Conservation (phyloP, 2,113 vertebrate genomes). For the Corythoichthys intestinalis region DNA sequence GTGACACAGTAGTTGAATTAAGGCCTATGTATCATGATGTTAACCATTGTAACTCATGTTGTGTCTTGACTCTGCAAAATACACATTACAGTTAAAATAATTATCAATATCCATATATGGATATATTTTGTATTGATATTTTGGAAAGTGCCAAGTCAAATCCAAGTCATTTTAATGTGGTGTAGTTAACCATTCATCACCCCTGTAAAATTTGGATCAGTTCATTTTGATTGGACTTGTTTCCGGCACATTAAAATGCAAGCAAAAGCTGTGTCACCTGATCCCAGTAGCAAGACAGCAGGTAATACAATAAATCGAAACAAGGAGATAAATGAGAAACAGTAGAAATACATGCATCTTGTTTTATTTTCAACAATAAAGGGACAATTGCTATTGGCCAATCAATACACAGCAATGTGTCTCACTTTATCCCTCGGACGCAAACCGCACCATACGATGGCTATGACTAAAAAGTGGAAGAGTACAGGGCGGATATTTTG, state of each 20-base stretch:
- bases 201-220: neutral
- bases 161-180: neutral
- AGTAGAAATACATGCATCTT: neutral
- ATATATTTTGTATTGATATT: neutral
- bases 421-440: neutral
- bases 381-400: neutral
- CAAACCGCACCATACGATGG: neutral
- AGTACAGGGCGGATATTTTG: neutral
- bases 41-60: neutral
- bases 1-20: slow-evolving; percentile 18
- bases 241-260: neutral
- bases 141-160: neutral
- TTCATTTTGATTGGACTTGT: neutral
- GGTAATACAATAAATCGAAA: neutral
- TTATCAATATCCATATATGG: neutral
- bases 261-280: neutral
- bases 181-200: neutral
- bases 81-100: neutral
- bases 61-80: neutral
- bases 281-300: neutral
- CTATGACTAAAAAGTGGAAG: neutral
- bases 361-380: neutral
- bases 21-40: slow-evolving; percentile 26
- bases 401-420: neutral
- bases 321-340: neutral